Conservation (phyloP, 2,888 invertebrate genomes). For the Stegophylla sp. region DNA sequence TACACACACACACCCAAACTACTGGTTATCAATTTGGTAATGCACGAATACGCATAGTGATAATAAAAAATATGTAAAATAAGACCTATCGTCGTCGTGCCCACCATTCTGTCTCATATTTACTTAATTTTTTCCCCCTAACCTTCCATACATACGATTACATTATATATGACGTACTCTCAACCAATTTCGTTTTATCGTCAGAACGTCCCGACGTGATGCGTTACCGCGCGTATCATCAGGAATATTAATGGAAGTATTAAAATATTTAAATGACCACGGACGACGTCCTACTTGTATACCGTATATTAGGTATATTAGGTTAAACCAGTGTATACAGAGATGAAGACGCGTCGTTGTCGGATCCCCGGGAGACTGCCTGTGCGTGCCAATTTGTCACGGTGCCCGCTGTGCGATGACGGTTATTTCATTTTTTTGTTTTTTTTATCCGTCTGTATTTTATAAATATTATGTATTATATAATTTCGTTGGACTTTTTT, state of each 20-base stretch:
- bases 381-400: conserved; percentile 54
- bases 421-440: background rate
- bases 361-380: conserved; percentile 29
- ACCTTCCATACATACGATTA: no score
- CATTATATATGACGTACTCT: no score
- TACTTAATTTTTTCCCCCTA: background rate
- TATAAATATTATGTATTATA: conserved; percentile 35
- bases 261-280: conserved; percentile 48
- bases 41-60: background rate
- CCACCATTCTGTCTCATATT: background rate
- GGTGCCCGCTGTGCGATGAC: conserved; percentile 39
- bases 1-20: background rate
- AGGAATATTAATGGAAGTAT: conserved; percentile 46
- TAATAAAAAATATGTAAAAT: conserved; percentile 11
- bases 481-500: conserved; percentile 9
- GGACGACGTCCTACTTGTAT: no score
- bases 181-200: conserved; percentile 46
- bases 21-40: conserved; percentile 34
- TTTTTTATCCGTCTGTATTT: conserved; percentile 28
- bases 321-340: no score
- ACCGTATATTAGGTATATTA: no score
- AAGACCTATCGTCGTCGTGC: no score
- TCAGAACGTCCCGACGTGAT: conserved; percentile 5
- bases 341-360: conserved; percentile 12
- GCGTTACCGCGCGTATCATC: background rate